Conservation (phyloP, 2,888 invertebrate genomes). For the Lomographa bimaculata region DNA sequence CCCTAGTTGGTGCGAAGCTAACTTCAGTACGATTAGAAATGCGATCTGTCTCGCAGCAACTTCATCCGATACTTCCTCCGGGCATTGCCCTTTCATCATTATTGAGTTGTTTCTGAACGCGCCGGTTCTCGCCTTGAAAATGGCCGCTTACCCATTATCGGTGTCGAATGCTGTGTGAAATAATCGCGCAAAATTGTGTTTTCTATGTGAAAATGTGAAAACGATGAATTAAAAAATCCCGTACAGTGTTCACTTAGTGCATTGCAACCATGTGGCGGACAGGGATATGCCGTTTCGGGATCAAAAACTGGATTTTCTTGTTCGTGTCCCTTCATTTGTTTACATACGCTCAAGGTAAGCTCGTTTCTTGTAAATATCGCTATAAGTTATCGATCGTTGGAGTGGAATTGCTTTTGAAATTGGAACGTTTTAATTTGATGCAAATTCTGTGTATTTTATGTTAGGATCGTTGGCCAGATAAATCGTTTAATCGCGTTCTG, state of each 20-base stretch:
- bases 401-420: constrained; percentile 28
- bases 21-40: constrained; percentile 11
- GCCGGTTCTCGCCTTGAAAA: constrained; percentile 63
- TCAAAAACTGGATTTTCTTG: constrained; percentile 80
- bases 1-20: constrained; percentile 4
- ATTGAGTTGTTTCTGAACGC: constrained; percentile 69
- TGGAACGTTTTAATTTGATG: constrained; percentile 30
- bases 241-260: constrained; percentile 67
- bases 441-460: constrained; percentile 19
- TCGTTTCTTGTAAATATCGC: constrained; percentile 70
- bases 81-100: constrained; percentile 78
- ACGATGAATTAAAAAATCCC: constrained; percentile 76
- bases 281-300: constrained; percentile 72
- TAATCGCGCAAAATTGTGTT: constrained; percentile 52
- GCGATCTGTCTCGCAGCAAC: constrained; percentile 34
- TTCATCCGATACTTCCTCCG: constrained; percentile 56
- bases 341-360: constrained; percentile 81
- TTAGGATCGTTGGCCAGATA: not conserved
- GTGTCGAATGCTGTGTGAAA: constrained; percentile 44
- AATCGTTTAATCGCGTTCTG: constrained; percentile 19
- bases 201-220: constrained; percentile 80
- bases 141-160: constrained; percentile 63
- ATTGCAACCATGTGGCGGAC: constrained; percentile 74
- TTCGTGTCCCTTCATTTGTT: constrained; percentile 74
- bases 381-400: constrained; percentile 63